Base-by-base conservation (phyloP, 2,888 invertebrate genomes). In the Argynnis bischoffii region DNA sequence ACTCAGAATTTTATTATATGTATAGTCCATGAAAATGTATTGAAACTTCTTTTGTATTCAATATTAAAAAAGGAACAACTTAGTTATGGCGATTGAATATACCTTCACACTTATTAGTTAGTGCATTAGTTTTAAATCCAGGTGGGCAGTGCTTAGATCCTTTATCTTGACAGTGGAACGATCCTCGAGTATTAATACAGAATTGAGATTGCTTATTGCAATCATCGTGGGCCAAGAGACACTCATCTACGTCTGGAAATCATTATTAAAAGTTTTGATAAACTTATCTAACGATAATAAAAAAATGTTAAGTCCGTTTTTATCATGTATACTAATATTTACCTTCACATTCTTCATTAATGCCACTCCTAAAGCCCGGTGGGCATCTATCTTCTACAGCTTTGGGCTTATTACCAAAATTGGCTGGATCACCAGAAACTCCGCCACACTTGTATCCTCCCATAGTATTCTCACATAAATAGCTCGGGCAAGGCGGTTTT, bases 141-240 rank as follows among this genome's bases (percentile, higher is more conserved):
- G 95, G 93, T 0, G 94, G 93, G 74, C 95, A 95, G 59, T 90
- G 89, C 69, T 90, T 94, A 2, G 94, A 94, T 0, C 84, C 93
- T 76, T 93, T 94, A 73, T 95, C 93, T 71, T 95, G 94, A 76
- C 96, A 96, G 66, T 94, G 93, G 83, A 95, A 96, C 1, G 94
- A 94, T 0, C 96, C 95, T 65, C 94, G 93, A 0, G 94, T 95
- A 81, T 96, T 96, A 74, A 95, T 91, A 77, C 96, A 96, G 76
- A 94, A 93, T 81, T 96, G 95, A 0, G 94, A 94, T 13, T 93
- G 85, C 3, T 87, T 88, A 71, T 94, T 94, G 81, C 96, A 96
- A 78, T 94, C 94, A 76, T 96, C 94, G 50, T 89, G 88, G 4
- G 93, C 93, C 13, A 89, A 88, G 0, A 92, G 85, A 73, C 96